Evolutionary conservation across 2,797 vertebrate species (phyloP).

Genomic region (Hydrophis major): DNA sequence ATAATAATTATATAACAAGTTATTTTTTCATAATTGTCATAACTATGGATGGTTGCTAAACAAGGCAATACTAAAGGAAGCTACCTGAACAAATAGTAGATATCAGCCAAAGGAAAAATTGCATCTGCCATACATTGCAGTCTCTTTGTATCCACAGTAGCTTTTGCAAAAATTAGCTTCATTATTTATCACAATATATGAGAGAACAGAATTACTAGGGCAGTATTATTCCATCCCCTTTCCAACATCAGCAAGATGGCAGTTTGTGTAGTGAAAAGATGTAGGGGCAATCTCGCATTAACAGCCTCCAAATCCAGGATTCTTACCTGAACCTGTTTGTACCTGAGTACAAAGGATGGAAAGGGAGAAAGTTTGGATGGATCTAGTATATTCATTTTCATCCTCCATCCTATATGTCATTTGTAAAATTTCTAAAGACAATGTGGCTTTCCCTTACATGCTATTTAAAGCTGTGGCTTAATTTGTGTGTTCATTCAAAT

Average conservation of each 20-base stretch:
- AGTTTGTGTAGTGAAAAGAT: background rate
- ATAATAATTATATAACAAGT: too few relatives aligned
- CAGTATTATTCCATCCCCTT: background rate
- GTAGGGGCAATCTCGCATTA: background rate
- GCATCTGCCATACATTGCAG: background rate
- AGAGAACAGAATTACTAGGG: background rate
- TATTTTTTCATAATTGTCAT: background rate
- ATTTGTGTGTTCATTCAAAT: background rate
- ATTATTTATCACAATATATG: background rate
- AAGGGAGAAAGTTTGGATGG: background rate
- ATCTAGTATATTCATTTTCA: background rate
- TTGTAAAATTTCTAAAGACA: background rate
- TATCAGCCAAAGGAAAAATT: background rate
- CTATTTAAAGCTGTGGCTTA: background rate
- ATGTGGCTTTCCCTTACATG: background rate
- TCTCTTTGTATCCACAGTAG: background rate
- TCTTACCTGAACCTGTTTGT: background rate
- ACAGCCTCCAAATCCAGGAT: background rate
- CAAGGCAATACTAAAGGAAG: background rate
- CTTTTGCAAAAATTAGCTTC: background rate
- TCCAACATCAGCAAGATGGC: background rate
- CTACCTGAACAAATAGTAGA: background rate
- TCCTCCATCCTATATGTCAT: background rate
- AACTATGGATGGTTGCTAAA: background rate
- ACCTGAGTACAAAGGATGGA: background rate